Percentiles rank a stretch among this genome's conserved stretches.
These are phyloP conservation scores for Neodon shergylaensis DNA, from an alignment of 2,113 vertebrate genomes.

Conservation along the genomic window DNA sequence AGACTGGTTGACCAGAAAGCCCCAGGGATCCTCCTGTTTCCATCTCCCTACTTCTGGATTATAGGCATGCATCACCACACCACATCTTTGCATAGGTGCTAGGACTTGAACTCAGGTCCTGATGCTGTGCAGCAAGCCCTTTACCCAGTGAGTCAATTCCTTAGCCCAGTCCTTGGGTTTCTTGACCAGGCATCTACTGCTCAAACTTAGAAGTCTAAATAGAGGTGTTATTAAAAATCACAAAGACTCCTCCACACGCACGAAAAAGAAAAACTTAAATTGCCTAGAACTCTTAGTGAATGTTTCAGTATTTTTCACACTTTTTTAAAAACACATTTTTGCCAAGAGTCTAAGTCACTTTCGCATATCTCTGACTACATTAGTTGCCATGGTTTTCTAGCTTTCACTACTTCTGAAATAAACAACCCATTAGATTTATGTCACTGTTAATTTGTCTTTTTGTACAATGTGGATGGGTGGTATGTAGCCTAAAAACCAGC, in stretches of 20 bases:
- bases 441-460: conserved; percentile 71
- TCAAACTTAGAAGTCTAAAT: conserved; percentile 58
- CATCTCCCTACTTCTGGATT: background rate
- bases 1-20: background rate
- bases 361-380: conserved; percentile 66
- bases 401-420: conserved; percentile 65
- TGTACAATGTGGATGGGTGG: conserved; percentile 34
- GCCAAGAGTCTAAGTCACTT: conserved; percentile 73
- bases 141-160: background rate
- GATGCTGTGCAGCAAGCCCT: no score
- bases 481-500: conserved; percentile 63
- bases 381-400: conserved; percentile 75
- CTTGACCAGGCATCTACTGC: background rate
- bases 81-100: background rate
- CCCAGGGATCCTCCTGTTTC: background rate
- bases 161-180: background rate
- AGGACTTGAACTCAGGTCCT: background rate
- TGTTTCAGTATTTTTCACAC: conserved; percentile 67
- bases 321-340: conserved; percentile 62
- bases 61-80: background rate
- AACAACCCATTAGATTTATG: conserved; percentile 72
- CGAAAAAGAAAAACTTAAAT: conserved; percentile 76
- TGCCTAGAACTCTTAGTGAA: conserved; percentile 51
- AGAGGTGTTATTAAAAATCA: conserved; percentile 63
- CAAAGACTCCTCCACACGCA: conserved; percentile 60